Percentiles rank a stretch among this genome's conserved stretches.
These are phyloP conservation scores for Drosophila rufa DNA, from an alignment of 1,140 invertebrate genomes.

Conservation along the genomic window DNA sequence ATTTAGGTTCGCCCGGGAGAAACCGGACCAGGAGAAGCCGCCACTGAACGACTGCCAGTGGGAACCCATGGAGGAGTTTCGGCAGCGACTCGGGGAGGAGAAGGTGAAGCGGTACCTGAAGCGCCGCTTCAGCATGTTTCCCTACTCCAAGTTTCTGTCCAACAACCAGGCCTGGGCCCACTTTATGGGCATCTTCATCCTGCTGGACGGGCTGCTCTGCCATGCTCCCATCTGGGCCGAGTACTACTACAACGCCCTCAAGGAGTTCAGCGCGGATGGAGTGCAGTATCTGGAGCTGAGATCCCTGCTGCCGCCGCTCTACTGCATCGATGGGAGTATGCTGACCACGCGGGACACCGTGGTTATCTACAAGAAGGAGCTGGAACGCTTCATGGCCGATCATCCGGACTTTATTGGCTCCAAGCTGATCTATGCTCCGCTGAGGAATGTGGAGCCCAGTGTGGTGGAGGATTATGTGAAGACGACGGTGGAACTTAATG, in stretches of 20 bases:
- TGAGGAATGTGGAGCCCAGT: slow-evolving; percentile 80
- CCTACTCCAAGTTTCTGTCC: slow-evolving; percentile 86
- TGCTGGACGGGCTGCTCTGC: slow-evolving; percentile 87
- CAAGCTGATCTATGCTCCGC: slow-evolving; percentile 90
- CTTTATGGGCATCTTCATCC: slow-evolving; percentile 88
- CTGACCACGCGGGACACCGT: slow-evolving; percentile 86
- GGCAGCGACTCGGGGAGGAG: slow-evolving; percentile 70
- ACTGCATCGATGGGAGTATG: slow-evolving; percentile 88
- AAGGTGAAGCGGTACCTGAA: slow-evolving; percentile 38
- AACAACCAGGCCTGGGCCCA: slow-evolving; percentile 89
- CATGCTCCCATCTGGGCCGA: slow-evolving; percentile 90
- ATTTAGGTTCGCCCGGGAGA: slow-evolving; percentile 79
- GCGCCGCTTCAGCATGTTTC: slow-evolving; percentile 65
- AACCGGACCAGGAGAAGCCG: slow-evolving; percentile 56
- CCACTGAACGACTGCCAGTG: slow-evolving; percentile 85
- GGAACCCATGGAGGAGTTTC: slow-evolving; percentile 86
- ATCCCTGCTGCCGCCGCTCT: slow-evolving; percentile 86
- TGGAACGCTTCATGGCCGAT: slow-evolving; percentile 86
- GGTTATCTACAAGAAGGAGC: slow-evolving; percentile 87
- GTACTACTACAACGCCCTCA: slow-evolving; percentile 89
- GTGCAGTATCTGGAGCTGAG: slow-evolving; percentile 92
- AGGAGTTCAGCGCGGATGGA: slow-evolving; percentile 91
- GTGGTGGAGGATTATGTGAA: slow-evolving; percentile 86
- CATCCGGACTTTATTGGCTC: slow-evolving; percentile 89
- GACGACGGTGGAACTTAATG: slow-evolving; percentile 51